Percentiles rank a stretch among this genome's conserved stretches.
Evolutionary conservation across 2,888 invertebrate species (phyloP).

Genomic region (Drosophila stalkeri): DNA sequence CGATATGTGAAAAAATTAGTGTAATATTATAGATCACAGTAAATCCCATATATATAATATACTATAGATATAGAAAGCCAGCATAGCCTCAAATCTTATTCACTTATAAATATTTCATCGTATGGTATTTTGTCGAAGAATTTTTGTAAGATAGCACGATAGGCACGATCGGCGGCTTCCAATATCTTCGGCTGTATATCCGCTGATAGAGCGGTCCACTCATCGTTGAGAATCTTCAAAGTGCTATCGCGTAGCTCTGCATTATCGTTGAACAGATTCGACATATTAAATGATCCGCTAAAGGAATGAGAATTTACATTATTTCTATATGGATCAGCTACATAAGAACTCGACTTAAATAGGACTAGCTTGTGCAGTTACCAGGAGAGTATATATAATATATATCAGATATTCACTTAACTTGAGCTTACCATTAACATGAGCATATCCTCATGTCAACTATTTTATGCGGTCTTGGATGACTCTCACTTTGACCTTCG

Average conservation of each 20-base stretch:
- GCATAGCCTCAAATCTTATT: not conserved
- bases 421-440: not conserved
- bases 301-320: not conserved
- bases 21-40: not conserved
- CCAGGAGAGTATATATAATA: too few relatives aligned
- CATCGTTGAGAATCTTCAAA: slow-evolving; percentile 66
- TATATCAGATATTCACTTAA: not conserved
- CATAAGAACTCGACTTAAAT: too few relatives aligned
- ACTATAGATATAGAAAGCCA: not conserved
- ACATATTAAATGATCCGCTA: slow-evolving; percentile 66
- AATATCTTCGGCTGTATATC: slow-evolving; percentile 67
- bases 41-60: not conserved
- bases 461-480: not conserved
- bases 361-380: too few relatives aligned
- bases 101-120: slow-evolving; percentile 56
- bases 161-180: slow-evolving; percentile 37
- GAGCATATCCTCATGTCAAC: not conserved
- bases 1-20: not conserved
- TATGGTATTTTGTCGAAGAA: slow-evolving; percentile 65
- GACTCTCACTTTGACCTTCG: not conserved
- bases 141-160: slow-evolving; percentile 25
- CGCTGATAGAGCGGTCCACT: slow-evolving; percentile 64
- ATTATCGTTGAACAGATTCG: slow-evolving; percentile 74
- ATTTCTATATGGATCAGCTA: too few relatives aligned
- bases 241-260: slow-evolving; percentile 68